These are phyloP conservation scores for Mola mola DNA, from an alignment of 2,113 vertebrate species.

Conservation along the genomic window DNA sequence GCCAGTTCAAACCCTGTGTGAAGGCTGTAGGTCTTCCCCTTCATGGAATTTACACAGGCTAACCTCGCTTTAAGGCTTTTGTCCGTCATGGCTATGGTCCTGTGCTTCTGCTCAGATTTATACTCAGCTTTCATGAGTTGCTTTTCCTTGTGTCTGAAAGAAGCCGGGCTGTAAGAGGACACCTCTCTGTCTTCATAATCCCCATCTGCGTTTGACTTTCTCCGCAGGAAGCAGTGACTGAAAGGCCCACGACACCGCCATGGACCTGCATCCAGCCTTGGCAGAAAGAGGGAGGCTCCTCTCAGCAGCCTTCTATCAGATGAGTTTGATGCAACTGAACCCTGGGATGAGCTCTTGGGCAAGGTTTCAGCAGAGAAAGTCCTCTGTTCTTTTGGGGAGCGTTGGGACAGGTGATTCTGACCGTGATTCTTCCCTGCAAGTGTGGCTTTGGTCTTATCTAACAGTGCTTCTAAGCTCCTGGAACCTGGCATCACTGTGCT, in stretches of 20 bases:
- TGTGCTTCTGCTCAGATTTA: slow-evolving; percentile 62
- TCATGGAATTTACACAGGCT: slow-evolving; percentile 85
- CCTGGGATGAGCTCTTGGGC: slow-evolving; percentile 88
- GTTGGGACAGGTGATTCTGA: slow-evolving; percentile 74
- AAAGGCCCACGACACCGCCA: slow-evolving; percentile 89
- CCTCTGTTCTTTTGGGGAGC: slow-evolving; percentile 77
- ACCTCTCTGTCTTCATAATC: slow-evolving; percentile 67
- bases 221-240: slow-evolving; percentile 89
- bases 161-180: slow-evolving; percentile 18
- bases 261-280: slow-evolving; percentile 81
- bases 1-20: slow-evolving; percentile 90
- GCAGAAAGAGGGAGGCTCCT: slow-evolving; percentile 66
- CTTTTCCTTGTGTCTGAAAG: slow-evolving; percentile 14
- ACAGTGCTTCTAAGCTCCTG: slow-evolving; percentile 83
- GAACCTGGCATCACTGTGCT: slow-evolving; percentile 83
- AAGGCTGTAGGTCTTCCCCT: slow-evolving; percentile 89
- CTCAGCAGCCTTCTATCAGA: slow-evolving; percentile 69
- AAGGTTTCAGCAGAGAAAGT: slow-evolving; percentile 85
- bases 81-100: slow-evolving; percentile 71
- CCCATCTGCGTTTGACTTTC: slow-evolving; percentile 69
- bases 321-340: slow-evolving; percentile 79
- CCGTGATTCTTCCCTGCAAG: slow-evolving; percentile 79
- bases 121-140: slow-evolving; percentile 45
- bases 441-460: slow-evolving; percentile 84
- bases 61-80: slow-evolving; percentile 86